Evolutionary conservation across 2,113 vertebrate genomes (phyloP), one percentile per base, ranked within the genome.

Genomic region (Apeltes quadracus): DNA sequence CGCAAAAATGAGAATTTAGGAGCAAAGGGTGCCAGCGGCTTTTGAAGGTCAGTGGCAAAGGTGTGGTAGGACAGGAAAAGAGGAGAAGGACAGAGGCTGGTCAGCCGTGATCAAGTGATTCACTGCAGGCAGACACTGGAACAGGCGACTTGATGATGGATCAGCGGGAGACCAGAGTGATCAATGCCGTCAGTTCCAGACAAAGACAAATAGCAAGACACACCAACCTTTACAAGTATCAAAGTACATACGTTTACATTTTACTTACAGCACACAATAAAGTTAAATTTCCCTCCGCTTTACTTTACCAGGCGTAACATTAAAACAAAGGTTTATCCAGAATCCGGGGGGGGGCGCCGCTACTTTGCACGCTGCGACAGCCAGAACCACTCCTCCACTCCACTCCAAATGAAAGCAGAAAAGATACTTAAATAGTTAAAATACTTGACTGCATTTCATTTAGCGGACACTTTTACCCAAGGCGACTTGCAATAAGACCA

Each of bases 321-420:
- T 57, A 61, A 69, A n/a, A n/a, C n/a, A n/a, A n/a, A n/a, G n/a
- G n/a, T n/a, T n/a, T n/a, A n/a, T n/a, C n/a, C n/a, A n/a, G n/a
- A n/a, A n/a, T n/a, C n/a, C 29, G 1, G 29, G 29, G 29, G 29
- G 29, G 29, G 29, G 29, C 29, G 29, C 29, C 29, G 29, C 29
- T 32, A 32, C 0, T n/a, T n/a, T n/a, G n/a, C n/a, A n/a, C 7
- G 25, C 76, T 29, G 14, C 61, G 83, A 78, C 85, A 84, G 84
- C 79, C 68, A 64, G 83, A 77, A 71, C 65, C 72, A 68, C 73
- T 53, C 65, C 32, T 69, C 38, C 39, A n/a, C n/a, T n/a, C n/a
- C n/a, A n/a, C n/a, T n/a, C n/a, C n/a, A n/a, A n/a, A n/a, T n/a
- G n/a, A n/a, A n/a, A n/a, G 16, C n/a, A 48, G 50, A 61, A n/a